Evolutionary conservation across 2,888 invertebrate species (phyloP).

Genomic region (Drosophila acutilabella): DNA sequence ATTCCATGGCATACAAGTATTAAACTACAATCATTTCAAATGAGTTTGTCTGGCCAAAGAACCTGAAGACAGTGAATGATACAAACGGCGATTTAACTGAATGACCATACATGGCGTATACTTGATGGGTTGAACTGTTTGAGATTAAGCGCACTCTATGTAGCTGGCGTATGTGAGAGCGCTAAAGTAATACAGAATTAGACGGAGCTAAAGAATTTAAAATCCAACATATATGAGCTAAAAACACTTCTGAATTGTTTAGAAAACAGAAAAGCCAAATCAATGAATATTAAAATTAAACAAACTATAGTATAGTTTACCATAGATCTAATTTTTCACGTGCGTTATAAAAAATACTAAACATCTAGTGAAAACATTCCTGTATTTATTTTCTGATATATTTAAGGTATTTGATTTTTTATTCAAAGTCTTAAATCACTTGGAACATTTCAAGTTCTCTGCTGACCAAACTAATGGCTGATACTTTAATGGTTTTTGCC

Average conservation of each 20-base stretch:
- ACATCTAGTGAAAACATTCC: too few species aligned
- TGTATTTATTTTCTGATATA: too few species aligned
- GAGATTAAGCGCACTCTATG: slow-evolving; percentile 59
- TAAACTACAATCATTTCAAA: slow-evolving; percentile 47
- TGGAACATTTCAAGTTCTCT: neutral
- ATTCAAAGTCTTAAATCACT: neutral
- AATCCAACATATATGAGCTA: too few species aligned
- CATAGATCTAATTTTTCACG: too few species aligned
- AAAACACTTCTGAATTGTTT: too few species aligned
- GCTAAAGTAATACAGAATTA: slow-evolving; percentile 10
- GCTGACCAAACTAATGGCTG: slow-evolving; percentile 16
- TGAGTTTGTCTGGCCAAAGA: slow-evolving; percentile 6
- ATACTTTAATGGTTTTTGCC: slow-evolving; percentile 32
- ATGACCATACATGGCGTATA: slow-evolving; percentile 57
- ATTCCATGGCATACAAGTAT: slow-evolving; percentile 39
- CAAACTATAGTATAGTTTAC: too few species aligned
- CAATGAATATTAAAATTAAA: too few species aligned
- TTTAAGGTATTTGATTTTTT: neutral
- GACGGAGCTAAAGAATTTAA: neutral
- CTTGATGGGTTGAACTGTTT: slow-evolving; percentile 66
- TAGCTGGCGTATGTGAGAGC: slow-evolving; percentile 21
- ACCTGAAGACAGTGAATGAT: slow-evolving; percentile 21
- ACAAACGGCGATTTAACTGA: slow-evolving; percentile 11
- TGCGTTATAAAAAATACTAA: too few species aligned
- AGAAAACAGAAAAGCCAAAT: too few species aligned